These are phyloP conservation scores for Eclectus roratus DNA, from an alignment of 2,113 vertebrate genomes.

Conservation along the genomic window DNA sequence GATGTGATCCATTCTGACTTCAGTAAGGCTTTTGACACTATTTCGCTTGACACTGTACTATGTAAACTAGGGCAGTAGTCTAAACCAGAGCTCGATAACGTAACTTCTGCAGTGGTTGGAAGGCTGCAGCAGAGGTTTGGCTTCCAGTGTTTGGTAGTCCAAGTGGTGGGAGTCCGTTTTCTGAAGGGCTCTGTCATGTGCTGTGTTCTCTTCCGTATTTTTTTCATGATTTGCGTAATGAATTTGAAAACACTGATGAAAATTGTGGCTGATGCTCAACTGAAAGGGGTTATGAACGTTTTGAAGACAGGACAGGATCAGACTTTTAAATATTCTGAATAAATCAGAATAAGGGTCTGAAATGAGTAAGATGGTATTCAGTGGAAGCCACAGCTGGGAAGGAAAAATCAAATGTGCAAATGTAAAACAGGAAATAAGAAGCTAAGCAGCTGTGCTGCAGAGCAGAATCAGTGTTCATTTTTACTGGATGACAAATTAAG, in stretches of 20 bases:
- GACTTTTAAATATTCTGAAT: not conserved
- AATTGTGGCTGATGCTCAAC: not conserved
- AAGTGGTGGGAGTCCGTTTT: not conserved
- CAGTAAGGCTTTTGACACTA: constrained; percentile 33
- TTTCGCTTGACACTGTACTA: constrained; percentile 22
- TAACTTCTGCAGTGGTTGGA: not conserved
- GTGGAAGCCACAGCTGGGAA: constrained; percentile 21
- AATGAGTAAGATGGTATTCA: not conserved
- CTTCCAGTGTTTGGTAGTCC: not conserved
- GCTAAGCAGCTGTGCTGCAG: constrained; percentile 20
- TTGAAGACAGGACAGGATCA: not conserved
- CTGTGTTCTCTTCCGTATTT: not conserved
- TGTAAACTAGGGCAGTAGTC: not conserved
- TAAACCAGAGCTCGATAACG: not conserved
- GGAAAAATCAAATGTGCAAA: not conserved
- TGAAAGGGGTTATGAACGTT: not conserved
- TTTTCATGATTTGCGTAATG: not conserved
- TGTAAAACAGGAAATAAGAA: constrained; percentile 26
- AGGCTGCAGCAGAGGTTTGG: not conserved
- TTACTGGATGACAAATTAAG: constrained; percentile 20
- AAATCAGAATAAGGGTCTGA: not conserved
- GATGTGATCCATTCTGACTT: constrained; percentile 33
- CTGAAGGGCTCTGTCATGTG: not conserved
- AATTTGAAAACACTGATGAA: not conserved
- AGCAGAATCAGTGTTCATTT: constrained; percentile 10